Percentiles rank a stretch among this genome's conserved stretches.
Conservation (phyloP, 2,113 vertebrate genomes). For the Prochilodus magdalenae region DNA sequence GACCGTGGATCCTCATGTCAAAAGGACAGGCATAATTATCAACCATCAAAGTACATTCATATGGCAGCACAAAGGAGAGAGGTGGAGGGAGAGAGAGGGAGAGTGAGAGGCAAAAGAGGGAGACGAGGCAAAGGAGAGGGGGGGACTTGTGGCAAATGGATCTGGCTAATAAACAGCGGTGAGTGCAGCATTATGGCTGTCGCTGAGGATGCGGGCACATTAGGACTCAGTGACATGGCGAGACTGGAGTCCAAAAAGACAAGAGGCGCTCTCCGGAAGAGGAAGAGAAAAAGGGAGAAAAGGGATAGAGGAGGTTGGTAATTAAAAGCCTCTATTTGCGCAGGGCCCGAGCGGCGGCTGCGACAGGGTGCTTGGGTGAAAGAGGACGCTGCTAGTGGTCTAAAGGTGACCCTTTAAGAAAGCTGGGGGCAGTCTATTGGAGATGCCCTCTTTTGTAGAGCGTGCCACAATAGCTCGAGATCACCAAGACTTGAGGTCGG, state of each 20-base stretch:
- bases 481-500: constrained; percentile 80
- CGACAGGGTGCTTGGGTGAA: constrained; percentile 38
- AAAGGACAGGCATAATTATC: constrained; percentile 98
- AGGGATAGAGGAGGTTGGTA: constrained; percentile 75
- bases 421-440: constrained; percentile 86
- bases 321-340: constrained; percentile 83
- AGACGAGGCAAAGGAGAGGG: constrained; percentile 28
- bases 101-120: constrained; percentile 26
- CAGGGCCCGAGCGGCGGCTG: constrained; percentile 56
- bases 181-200: constrained; percentile 90
- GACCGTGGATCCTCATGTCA: constrained; percentile 98
- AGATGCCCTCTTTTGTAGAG: constrained; percentile 78
- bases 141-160: constrained; percentile 87
- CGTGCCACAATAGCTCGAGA: constrained; percentile 77
- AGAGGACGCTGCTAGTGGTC: constrained; percentile 55
- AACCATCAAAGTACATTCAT: constrained; percentile 99
- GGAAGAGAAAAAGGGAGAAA: constrained; percentile 48
- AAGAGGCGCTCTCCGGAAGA: constrained; percentile 56
- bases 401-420: constrained; percentile 76
- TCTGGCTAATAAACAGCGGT: constrained; percentile 91
- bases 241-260: constrained; percentile 77
- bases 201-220: constrained; percentile 84
- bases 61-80: constrained; percentile 91
- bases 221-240: constrained; percentile 84
- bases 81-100: constrained; percentile 54